Evolutionary conservation across 2,888 invertebrate genomes (phyloP).

Genomic region (Thumatha senex): DNA sequence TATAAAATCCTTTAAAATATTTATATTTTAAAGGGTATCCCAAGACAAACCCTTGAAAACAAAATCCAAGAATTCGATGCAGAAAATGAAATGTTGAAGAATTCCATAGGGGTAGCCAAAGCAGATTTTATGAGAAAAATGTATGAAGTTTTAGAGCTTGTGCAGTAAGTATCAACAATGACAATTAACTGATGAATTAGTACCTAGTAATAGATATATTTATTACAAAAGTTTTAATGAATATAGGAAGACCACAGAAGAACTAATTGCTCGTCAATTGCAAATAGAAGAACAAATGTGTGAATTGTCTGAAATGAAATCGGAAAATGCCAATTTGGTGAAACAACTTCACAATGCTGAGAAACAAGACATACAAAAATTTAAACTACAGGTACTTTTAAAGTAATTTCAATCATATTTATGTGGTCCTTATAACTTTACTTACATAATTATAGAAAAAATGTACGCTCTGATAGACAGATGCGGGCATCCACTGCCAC

Average conservation of each 20-base stretch:
- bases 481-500: no score
- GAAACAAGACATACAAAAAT: constrained; percentile 49
- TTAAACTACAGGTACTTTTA: constrained; percentile 52
- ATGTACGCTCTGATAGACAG: no score
- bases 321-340: constrained; percentile 59
- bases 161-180: constrained; percentile 47
- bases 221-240: constrained; percentile 5
- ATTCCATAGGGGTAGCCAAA: constrained; percentile 56
- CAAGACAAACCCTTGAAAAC: constrained; percentile 49
- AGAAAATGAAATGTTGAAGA: constrained; percentile 64
- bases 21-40: constrained; percentile 46
- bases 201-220: neutral
- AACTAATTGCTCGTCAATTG: constrained; percentile 56
- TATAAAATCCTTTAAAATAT: no score
- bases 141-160: constrained; percentile 52
- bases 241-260: constrained; percentile 59
- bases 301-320: constrained; percentile 56
- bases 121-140: constrained; percentile 54
- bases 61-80: constrained; percentile 65
- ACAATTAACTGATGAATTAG: neutral
- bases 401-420: no score
- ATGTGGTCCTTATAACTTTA: no score
- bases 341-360: constrained; percentile 59
- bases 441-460: no score
- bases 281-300: constrained; percentile 57